phyloP scores from a whole-genome alignment of 1,140 invertebrate species.

The Vollenhovia emeryi region DNA sequence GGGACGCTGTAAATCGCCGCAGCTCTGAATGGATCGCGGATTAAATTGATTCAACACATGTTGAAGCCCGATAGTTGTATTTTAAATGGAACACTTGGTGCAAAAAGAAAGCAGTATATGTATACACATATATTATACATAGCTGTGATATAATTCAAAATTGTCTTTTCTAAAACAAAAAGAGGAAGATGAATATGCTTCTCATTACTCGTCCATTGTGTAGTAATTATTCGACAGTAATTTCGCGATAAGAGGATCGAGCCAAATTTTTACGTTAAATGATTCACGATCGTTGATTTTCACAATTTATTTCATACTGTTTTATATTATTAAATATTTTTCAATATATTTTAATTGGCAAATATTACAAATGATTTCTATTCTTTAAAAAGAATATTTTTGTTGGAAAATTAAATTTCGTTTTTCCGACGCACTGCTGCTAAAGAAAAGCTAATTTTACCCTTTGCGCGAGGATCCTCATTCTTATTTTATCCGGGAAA shows the following conservation, averaged over 20 bases:
- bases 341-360: not conserved
- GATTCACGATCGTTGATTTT: not conserved
- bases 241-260: not conserved
- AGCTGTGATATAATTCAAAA: not conserved
- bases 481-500: not conserved
- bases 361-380: not conserved
- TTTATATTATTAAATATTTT: not conserved
- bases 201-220: not conserved
- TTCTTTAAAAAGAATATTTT: not conserved
- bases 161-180: not conserved
- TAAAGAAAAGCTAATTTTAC: not conserved
- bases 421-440: not conserved
- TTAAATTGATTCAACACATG: not conserved
- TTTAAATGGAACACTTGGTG: not conserved
- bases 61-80: not conserved
- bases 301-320: not conserved
- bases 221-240: not conserved
- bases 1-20: not conserved
- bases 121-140: not conserved
- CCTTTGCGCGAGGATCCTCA: not conserved
- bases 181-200: not conserved
- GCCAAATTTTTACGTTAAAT: not conserved
- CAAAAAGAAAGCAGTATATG: not conserved
- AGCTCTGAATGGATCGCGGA: not conserved
- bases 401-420: not conserved